Percentiles rank a stretch among this genome's conserved stretches.
These are phyloP conservation scores for Sus cebifrons DNA, from an alignment of 2,797 vertebrate genomes.

Conservation along the genomic window DNA sequence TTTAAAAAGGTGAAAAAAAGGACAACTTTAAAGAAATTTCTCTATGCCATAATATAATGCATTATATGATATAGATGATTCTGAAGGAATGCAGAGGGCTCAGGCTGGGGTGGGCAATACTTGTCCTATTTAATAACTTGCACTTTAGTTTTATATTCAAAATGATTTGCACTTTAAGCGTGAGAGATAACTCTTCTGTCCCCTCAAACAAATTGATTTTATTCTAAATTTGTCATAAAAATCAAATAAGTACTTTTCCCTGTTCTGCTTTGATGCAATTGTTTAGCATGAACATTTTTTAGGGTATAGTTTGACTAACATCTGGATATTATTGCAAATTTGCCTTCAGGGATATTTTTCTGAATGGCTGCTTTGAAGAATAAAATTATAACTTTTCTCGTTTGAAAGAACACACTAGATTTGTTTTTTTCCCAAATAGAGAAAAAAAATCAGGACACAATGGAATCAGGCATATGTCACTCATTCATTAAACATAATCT, in stretches of 20 bases:
- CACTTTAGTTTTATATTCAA: neutral
- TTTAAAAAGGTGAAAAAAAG: neutral
- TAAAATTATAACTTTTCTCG: constrained; percentile 15
- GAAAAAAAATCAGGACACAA: neutral
- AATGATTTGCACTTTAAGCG: neutral
- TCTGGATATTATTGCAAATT: constrained; percentile 62
- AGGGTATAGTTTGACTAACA: constrained; percentile 43
- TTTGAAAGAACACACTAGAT: constrained; percentile 36
- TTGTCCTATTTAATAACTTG: neutral
- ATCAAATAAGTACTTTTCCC: constrained; percentile 15
- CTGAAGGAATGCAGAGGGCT: rapidly evolving
- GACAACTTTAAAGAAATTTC: neutral
- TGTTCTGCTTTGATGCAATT: neutral
- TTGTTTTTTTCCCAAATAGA: neutral
- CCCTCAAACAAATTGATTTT: neutral
- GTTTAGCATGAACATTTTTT: neutral
- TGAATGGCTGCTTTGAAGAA: constrained; percentile 20
- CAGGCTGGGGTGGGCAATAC: rapidly evolving
- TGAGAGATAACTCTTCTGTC: neutral
- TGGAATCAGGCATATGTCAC: constrained; percentile 47
- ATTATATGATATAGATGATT: neutral
- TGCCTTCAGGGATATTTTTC: neutral
- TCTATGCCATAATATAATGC: neutral
- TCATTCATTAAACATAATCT: constrained; percentile 33
- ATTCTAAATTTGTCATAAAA: constrained; percentile 30